Evolutionary conservation across 2,797 vertebrate genomes (phyloP).

Genomic region (Hippoglossus hippoglossus): DNA sequence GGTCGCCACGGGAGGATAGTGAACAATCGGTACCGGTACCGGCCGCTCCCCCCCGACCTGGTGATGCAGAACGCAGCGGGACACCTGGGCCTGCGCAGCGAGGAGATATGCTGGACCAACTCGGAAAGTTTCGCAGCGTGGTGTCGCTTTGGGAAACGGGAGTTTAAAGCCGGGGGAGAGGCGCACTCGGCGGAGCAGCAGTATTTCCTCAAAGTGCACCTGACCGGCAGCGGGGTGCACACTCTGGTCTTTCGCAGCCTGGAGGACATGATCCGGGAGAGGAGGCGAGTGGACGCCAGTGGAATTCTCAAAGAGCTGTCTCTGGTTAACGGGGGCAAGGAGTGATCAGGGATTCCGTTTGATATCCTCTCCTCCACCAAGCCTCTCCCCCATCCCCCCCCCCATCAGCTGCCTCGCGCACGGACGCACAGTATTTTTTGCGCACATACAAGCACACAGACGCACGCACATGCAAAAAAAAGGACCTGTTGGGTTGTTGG

Average conservation of each 20-base stretch:
- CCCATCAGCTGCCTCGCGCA: constrained; percentile 45
- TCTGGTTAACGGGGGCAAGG: constrained; percentile 89
- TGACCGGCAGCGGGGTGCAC: constrained; percentile 92
- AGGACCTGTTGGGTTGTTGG: constrained; percentile 74
- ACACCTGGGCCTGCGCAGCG: constrained; percentile 94
- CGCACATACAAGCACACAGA: constrained; percentile 56
- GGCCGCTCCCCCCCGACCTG: constrained; percentile 94
- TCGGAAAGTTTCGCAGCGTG: constrained; percentile 99
- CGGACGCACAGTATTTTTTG: constrained; percentile 53
- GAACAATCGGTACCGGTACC: constrained; percentile 97
- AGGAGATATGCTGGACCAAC: constrained; percentile 98
- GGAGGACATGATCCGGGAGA: constrained; percentile 98
- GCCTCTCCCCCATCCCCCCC: not conserved
- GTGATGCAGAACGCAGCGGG: constrained; percentile 98
- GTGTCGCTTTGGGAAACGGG: constrained; percentile 98
- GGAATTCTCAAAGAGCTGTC: constrained; percentile 95
- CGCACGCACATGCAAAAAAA: constrained; percentile 43
- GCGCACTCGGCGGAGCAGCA: constrained; percentile 90
- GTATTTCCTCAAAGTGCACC: constrained; percentile 96
- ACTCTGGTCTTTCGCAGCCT: constrained; percentile 95
- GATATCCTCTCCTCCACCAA: constrained; percentile 47
- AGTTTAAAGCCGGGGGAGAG: constrained; percentile 98
- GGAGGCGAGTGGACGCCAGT: constrained; percentile 94
- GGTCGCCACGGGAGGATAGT: constrained; percentile 94
- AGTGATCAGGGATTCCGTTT: constrained; percentile 81